Evolutionary conservation across 2,113 vertebrate species (phyloP).

Genomic region (Piliocolobus tephrosceles): DNA sequence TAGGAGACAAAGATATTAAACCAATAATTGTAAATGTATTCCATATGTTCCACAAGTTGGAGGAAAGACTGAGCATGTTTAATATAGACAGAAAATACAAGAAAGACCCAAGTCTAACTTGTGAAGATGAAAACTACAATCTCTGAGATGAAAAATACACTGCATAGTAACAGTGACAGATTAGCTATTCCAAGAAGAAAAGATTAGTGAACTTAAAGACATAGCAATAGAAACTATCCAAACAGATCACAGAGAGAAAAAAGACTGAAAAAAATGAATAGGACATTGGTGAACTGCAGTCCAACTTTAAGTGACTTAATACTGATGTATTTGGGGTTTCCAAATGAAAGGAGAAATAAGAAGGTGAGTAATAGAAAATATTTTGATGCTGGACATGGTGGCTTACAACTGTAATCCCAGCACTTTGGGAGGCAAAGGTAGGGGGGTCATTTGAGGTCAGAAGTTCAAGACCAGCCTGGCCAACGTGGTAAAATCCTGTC

Average conservation of each 20-base stretch:
- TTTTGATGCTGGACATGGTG: too few species aligned
- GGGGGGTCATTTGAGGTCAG: too few species aligned
- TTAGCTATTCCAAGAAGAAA: constrained; percentile 7
- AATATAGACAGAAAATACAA: neutral
- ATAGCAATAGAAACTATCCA: neutral
- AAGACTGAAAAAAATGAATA: neutral
- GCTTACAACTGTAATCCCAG: too few species aligned
- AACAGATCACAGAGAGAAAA: neutral
- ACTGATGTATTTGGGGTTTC: neutral
- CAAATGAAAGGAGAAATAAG: neutral
- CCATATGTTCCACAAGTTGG: neutral
- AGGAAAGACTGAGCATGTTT: neutral
- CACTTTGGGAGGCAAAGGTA: too few species aligned
- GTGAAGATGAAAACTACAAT: neutral
- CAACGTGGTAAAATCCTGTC: too few species aligned
- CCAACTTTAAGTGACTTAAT: neutral
- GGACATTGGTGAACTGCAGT: neutral
- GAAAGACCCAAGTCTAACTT: neutral
- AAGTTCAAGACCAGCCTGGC: too few species aligned
- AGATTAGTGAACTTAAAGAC: constrained; percentile 2
- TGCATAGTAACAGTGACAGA: neutral
- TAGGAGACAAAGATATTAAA: neutral
- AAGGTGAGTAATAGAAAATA: too few species aligned
- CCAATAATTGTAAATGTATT: neutral
- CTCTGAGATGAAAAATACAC: neutral